Evolutionary conservation across 2,113 vertebrate genomes (phyloP), one percentile per base, ranked within the genome.

Genomic region (Beaufortia kweichowensis): DNA sequence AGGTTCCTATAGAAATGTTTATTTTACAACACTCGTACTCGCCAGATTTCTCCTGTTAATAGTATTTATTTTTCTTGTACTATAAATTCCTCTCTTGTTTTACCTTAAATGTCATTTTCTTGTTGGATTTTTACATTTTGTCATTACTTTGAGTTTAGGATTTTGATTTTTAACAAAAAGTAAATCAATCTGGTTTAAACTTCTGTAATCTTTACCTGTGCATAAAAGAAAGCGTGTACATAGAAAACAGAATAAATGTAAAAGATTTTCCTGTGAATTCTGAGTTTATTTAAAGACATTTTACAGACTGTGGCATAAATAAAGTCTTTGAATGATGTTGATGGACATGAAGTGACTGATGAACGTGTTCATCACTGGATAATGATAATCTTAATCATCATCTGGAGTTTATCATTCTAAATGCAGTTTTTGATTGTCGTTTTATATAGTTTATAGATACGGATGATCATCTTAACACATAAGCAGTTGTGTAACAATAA

Each of bases 11-110:
- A 82, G 57, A 84, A 87, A 87, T 46, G 72, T 69, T 76, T 23
- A 43, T 79, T 81, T 78, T 82, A 70, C n/a, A 62, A 81, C 80
- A 77, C 79, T 83, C 82, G 81, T 88, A 87, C 84, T 86, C 82
- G 76, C 84, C 85, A 87, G 81, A 87, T 84, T 87, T 81, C 83
- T 85, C 70, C 85, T 91, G 88, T 91, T 87, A 85, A 92, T 90
- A 91, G 89, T 92, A 93, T 93, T 93, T 93, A 93, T 93, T 92
- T 81, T 77, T 73, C 57, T 79, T 87, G 78, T 83, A 82, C 83
- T 86, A 81, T 87, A 83, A 88, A 90, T 81, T 70, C 55, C 66
- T 73, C 84, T 33, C 41, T 78, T 84, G 77, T 86, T 87, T 83
- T 85, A 80, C 84, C 53, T 82, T 84, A 79, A 75, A 83, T 39